Evolutionary conservation across 1,140 invertebrate species (phyloP), one percentile per base, ranked within the genome.

Genomic region (Pachypsylla venusta): DNA sequence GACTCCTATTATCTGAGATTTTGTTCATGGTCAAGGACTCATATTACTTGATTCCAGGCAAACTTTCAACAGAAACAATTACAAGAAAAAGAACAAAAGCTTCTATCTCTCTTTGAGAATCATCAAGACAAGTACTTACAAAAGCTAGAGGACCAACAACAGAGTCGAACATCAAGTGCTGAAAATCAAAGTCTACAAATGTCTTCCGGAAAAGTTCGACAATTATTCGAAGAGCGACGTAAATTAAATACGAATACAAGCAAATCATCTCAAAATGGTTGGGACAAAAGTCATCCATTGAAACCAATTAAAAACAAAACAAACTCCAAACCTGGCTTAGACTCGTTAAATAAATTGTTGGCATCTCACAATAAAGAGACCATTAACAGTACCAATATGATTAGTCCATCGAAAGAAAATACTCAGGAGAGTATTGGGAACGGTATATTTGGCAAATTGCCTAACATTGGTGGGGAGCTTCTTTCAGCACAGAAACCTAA

Each of bases 231-330:
- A 28, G 62, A 64, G 55, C 27, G 65, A 25, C 35, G 61, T 10
- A 54, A 62, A 35, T 28, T 59, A 24, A 19, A 13, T 7, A 28
- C 28, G 3, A 27, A 57, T 22, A 22, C 42, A 25, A 24, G 26
- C 4, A 54, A 56, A 13, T 28, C 42, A 7, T 60, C 39, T 13
- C 54, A 30, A 25, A 55, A 59, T 12, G 69, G 69, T 1, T 65
- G 67, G 57, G 70, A 71, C 58, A 67, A 66, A 56, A 66, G 66
- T 40, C 65, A 70, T 59, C 69, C 70, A 0, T 54, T 71, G 27
- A 64, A 71, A 39, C 70, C 70, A 14, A 28, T 71, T 2, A 65
- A 62, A 48, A 30, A 12, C 30, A 60, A 12, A 16, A 39, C n/a
- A 40, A 57, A 16, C 3, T 3, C 22, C 5, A 55, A 55, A 55